Evolutionary conservation across 1,140 invertebrate species (phyloP).

Genomic region (Papilio helenus): DNA sequence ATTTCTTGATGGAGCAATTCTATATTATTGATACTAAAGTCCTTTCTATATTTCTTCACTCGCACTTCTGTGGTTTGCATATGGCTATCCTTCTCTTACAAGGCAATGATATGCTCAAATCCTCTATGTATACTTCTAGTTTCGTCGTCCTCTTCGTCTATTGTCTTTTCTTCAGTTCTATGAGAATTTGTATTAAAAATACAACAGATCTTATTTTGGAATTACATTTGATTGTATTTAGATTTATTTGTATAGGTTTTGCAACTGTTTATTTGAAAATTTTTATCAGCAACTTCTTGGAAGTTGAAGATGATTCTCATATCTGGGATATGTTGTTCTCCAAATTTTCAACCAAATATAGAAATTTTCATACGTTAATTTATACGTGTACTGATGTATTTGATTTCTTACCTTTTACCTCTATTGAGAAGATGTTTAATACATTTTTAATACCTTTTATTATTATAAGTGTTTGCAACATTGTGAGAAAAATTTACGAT

Average conservation of each 20-base stretch:
- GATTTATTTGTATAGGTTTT: constrained; percentile 56
- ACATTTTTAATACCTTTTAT: constrained; percentile 85
- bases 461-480: constrained; percentile 70
- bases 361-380: constrained; percentile 91
- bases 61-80: constrained; percentile 85
- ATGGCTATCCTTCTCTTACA: constrained; percentile 76
- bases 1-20: constrained; percentile 86
- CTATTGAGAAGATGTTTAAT: constrained; percentile 78
- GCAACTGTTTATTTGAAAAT: constrained; percentile 68
- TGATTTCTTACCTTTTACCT: constrained; percentile 88
- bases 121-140: constrained; percentile 85
- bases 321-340: constrained; percentile 90
- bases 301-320: constrained; percentile 86
- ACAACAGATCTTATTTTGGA: constrained; percentile 61
- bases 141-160: constrained; percentile 65
- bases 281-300: constrained; percentile 61
- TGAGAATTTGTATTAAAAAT: constrained; percentile 63
- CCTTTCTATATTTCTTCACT: constrained; percentile 79
- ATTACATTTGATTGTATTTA: constrained; percentile 54
- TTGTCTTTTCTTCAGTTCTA: constrained; percentile 64
- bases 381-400: constrained; percentile 94
- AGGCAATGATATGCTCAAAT: constrained; percentile 86
- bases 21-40: constrained; percentile 83
- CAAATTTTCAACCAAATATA: constrained; percentile 88
- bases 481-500: constrained; percentile 54